Evolutionary conservation across 2,797 vertebrate species (phyloP), one percentile per base, ranked within the genome.

Genomic region (Ispidina lecontei): DNA sequence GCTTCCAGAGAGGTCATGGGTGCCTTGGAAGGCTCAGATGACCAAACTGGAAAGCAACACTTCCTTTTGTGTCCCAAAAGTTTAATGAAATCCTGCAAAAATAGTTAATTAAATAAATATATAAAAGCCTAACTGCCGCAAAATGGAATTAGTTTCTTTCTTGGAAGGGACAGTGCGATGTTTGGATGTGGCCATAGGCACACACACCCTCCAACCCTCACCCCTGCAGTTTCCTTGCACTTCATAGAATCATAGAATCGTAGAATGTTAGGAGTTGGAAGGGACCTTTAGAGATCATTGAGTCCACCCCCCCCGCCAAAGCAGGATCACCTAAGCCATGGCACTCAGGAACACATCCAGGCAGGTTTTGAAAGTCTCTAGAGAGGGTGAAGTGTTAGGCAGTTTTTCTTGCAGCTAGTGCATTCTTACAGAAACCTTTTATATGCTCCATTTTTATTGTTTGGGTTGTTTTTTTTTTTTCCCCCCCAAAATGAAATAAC

Each of bases 391-490:
- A 37, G 37, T 37, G 64, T 75, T 13, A 25, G 12, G 37, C 39
- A 7, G 33, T 87, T 93, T 79, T 72, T 75, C 60, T 92, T 90
- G 94, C 80, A 86, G 60, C 22, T 28, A 52, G 55, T 75, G 91
- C 88, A 86, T 88, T 93, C 94, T 91, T 4, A 73, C 2, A 90
- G 90, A 83, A 77, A 26, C 5, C 4, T 90, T 47, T 55, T 22
- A 5, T 21, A 55, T 37, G 9, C 44, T 69, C 37, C 6, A 4
- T 44, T 72, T 37, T 23, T 20, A 29, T 41, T 39, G 15, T 13
- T 59, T 60, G 22, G 7, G 1, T 8, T 1, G 37, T 5, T 5
- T 0, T 21, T 52, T 6, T 9, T 6, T 0, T 3, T 4, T 7
- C 37, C 8, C 0, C 37, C 37, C 43, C 8, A 2, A 29, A 22